Evolutionary conservation across 2,888 invertebrate genomes (phyloP).

Genomic region (Muschampia staudingeri): DNA sequence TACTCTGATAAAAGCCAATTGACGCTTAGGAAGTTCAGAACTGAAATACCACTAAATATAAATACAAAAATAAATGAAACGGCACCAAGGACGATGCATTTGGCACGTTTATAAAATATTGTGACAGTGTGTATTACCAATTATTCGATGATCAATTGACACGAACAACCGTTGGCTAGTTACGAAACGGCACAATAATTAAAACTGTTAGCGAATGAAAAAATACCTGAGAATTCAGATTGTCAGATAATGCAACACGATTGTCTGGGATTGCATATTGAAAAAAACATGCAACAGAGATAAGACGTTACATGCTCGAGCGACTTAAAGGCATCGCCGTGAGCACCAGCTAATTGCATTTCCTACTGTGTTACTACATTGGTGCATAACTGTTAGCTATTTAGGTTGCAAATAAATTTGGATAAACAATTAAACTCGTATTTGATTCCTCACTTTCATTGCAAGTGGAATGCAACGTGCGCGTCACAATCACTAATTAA

Average conservation of each 20-base stretch:
- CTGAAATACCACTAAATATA: too few species aligned
- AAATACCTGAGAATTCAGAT: conserved; percentile 90
- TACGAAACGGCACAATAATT: conserved; percentile 89
- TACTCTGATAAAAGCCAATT: too few species aligned
- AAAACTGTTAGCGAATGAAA: conserved; percentile 87
- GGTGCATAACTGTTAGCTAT: conserved; percentile 73
- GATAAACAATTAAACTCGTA: conserved; percentile 51
- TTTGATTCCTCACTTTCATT: conserved; percentile 64
- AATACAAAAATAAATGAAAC: not conserved
- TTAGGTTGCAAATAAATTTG: conserved; percentile 63
- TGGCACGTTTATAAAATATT: conserved; percentile 44
- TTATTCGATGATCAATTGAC: conserved; percentile 82
- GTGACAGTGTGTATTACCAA: conserved; percentile 67
- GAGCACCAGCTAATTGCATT: conserved; percentile 87
- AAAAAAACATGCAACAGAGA: conserved; percentile 91
- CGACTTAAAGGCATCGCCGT: conserved; percentile 85
- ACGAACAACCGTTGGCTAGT: conserved; percentile 82
- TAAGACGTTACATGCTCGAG: conserved; percentile 89
- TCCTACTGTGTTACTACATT: conserved; percentile 88
- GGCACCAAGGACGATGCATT: not conserved
- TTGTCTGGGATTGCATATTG: conserved; percentile 90
- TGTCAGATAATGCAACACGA: conserved; percentile 86
- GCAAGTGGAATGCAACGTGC: conserved; percentile 31
- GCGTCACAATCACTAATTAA: conserved; percentile 45
- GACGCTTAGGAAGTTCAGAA: too few species aligned